A percentile compares a stretch with the other conserved stretches of the same genome.
phyloP scores from a whole-genome alignment of 2,888 invertebrate genomes.

The Apotomis turbidana region DNA sequence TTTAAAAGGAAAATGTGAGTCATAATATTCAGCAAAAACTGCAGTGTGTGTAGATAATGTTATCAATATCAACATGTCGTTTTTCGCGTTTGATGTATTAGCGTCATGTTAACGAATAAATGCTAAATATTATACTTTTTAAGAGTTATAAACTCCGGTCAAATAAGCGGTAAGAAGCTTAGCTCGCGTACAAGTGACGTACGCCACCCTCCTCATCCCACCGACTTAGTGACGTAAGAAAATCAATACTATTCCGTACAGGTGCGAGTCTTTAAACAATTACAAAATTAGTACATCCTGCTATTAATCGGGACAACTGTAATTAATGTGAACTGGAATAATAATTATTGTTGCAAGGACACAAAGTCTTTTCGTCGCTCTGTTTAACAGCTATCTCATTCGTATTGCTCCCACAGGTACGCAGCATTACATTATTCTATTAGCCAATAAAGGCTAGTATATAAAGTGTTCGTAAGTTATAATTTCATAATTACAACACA shows the following conservation, averaged over 20 bases:
- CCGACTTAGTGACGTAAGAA: constrained; percentile 60
- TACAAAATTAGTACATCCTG: neutral
- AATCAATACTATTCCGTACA: constrained; percentile 63
- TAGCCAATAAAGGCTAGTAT: neutral
- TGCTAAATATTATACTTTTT: neutral
- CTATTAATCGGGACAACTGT: constrained; percentile 7
- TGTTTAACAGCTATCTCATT: neutral
- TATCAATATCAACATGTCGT: constrained; percentile 5
- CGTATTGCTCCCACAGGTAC: too few relatives aligned
- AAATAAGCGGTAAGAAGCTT: neutral
- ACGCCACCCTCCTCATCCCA: constrained; percentile 56
- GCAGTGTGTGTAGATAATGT: constrained; percentile 5
- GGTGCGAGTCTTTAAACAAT: neutral
- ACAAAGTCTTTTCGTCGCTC: constrained; percentile 1
- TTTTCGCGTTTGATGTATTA: neutral
- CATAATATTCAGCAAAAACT: neutral
- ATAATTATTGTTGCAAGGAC: constrained; percentile 33
- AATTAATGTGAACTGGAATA: constrained; percentile 3
- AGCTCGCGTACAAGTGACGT: constrained; percentile 45
- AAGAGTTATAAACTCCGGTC: neutral
- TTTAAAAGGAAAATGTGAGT: too few relatives aligned
- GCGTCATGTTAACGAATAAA: neutral
- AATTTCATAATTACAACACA: neutral
- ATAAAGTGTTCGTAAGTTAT: neutral
- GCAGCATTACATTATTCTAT: too few relatives aligned